Conservation (phyloP, 2,888 invertebrate genomes). For the Lydus trimaculatus region DNA sequence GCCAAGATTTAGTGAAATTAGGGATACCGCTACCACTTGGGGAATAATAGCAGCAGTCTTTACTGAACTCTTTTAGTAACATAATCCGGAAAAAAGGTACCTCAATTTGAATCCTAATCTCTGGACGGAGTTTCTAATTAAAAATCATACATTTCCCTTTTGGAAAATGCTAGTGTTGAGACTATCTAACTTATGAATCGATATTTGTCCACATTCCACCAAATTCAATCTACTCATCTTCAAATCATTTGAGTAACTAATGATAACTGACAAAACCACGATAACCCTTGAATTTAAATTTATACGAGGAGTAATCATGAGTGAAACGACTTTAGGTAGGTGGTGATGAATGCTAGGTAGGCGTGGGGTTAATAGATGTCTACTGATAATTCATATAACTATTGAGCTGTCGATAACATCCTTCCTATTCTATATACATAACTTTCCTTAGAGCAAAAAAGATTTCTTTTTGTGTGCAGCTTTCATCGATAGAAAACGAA, state of each 20-base stretch:
- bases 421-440: conserved; percentile 12
- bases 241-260: conserved; percentile 3
- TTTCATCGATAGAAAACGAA: not conserved
- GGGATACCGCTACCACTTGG: no score
- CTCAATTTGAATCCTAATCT: no score
- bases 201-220: not conserved
- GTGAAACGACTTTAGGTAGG: conserved; percentile 8
- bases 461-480: not conserved
- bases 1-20: no score
- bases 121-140: no score
- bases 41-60: no score
- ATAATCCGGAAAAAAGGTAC: no score
- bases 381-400: conserved; percentile 44
- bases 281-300: conserved; percentile 1
- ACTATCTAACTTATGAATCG: no score
- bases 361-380: conserved; percentile 46
- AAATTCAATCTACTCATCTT: conserved; percentile 14
- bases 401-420: conserved; percentile 48
- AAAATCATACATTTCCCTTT: no score
- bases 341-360: conserved; percentile 41
- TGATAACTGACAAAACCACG: conserved; percentile 7
- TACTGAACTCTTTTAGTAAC: no score
- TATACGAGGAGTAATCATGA: not conserved
- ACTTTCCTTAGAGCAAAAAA: not conserved
- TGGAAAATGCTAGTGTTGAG: no score